Base-by-base conservation (phyloP, 1,140 invertebrate genomes). In the Choristoneura fumiferana region DNA sequence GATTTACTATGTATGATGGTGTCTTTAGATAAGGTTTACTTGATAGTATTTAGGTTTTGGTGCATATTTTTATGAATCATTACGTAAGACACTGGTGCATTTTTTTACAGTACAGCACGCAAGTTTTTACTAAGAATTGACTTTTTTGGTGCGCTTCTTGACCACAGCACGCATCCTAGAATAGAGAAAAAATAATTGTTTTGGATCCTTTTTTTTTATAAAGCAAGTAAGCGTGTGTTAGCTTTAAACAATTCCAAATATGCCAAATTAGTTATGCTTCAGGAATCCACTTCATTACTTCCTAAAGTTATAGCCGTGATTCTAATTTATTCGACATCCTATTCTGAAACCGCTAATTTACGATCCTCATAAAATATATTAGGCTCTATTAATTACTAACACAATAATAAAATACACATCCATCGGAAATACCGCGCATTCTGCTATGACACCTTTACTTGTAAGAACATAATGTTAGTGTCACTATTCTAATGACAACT, bases 361-460 rank as follows among this genome's bases (percentile, higher is more conserved):
- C 22, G 18, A 9, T 14, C 9, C 40, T 33, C 43, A 8, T 49
- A 49, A 49, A 29, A 49, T 49, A 22, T 40, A 43, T 45, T 49
- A 29, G 43, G 22, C 43, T 29, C 22, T 10, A 49, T 49, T 49
- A 33, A 49, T 49, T 49, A 29, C 22, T 49, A 5, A 8, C 43
- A 54, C 22, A 38, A 56, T 18, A 55, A 40, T 40, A 17, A 39
- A 55, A 40, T 40, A 17, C 35, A 34, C 15, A 17, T 38, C 10
- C 17, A 35, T 40, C 60, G 55, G 61, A 58, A 53, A 63, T 63
- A 22, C 56, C 34, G 43, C 6, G 29, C 45, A 36, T 54, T 12
- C 45, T 55, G 35, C 33, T 10, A 29, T 54, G 54, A 62, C 35
- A 53, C 18, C 53, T 60, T 60, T 60, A 37, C 36, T 45, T 55